These are phyloP conservation scores for Trichosurus vulpecula DNA, from an alignment of 2,797 vertebrate species.

Conservation along the genomic window DNA sequence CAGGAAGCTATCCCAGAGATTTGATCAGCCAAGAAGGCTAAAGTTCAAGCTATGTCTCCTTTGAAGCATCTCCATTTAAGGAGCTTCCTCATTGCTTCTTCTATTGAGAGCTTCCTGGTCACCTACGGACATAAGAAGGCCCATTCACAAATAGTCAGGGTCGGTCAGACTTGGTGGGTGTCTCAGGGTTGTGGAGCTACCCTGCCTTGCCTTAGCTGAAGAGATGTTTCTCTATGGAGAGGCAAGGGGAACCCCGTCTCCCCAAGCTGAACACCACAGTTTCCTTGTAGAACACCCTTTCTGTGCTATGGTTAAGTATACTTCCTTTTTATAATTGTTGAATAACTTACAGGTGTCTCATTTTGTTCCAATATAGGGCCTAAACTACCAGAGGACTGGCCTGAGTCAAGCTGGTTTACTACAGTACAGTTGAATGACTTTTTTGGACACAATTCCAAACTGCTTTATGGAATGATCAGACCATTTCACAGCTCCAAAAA, in stretches of 20 bases:
- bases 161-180: not conserved
- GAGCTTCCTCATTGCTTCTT: not conserved
- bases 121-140: not conserved
- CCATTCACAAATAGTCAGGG: not conserved
- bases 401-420: not conserved
- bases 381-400: not conserved
- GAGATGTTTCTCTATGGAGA: not conserved
- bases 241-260: not conserved
- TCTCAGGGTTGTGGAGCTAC: not conserved
- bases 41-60: no score
- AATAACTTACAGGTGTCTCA: not conserved
- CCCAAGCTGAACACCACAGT: not conserved
- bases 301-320: not conserved
- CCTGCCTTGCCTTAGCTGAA: no score
- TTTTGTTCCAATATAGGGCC: not conserved
- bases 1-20: no score
- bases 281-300: not conserved
- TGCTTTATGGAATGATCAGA: not conserved
- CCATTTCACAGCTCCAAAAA: not conserved
- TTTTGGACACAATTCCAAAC: not conserved
- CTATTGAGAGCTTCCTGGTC: not conserved
- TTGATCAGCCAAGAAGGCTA: not conserved
- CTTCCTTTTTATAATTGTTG: not conserved
- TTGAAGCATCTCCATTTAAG: not conserved
- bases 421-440: not conserved